These are phyloP conservation scores for Hemibagrus wyckioides DNA, from an alignment of 2,113 vertebrate species.

Conservation along the genomic window DNA sequence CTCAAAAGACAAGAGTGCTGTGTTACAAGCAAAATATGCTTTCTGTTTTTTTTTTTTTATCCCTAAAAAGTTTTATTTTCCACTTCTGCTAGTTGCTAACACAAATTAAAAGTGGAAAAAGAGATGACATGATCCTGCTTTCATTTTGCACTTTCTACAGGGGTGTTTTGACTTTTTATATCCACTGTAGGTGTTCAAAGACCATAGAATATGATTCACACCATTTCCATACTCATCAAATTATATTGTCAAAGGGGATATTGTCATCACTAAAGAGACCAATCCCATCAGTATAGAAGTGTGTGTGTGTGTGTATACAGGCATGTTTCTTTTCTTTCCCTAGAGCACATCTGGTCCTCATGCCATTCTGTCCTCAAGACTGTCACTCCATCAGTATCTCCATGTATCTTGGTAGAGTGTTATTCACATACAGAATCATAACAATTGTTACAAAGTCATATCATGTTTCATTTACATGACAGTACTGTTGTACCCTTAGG, in stretches of 20 bases:
- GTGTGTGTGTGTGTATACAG: too few relatives aligned
- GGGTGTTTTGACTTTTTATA: background rate
- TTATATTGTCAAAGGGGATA: too few relatives aligned
- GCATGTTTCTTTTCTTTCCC: too few relatives aligned
- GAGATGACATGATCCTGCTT: background rate
- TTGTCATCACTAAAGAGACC: background rate
- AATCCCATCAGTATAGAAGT: background rate
- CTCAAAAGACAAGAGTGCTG: background rate
- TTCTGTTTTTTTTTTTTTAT: background rate
- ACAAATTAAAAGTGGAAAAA: background rate
- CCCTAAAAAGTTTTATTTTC: background rate
- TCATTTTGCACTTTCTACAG: background rate
- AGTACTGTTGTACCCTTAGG: background rate
- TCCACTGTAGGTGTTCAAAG: background rate
- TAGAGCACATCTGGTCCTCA: background rate
- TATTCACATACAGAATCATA: slow-evolving; percentile 20
- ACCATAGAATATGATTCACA: background rate
- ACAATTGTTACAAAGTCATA: background rate
- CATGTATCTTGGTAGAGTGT: background rate
- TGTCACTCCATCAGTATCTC: background rate
- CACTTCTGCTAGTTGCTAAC: background rate
- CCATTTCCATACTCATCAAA: background rate
- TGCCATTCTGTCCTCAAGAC: background rate
- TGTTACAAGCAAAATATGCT: background rate
- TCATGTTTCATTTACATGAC: slow-evolving; percentile 10